Conservation (phyloP, 2,797 vertebrate species). For the Brachyalestes nurse region DNA sequence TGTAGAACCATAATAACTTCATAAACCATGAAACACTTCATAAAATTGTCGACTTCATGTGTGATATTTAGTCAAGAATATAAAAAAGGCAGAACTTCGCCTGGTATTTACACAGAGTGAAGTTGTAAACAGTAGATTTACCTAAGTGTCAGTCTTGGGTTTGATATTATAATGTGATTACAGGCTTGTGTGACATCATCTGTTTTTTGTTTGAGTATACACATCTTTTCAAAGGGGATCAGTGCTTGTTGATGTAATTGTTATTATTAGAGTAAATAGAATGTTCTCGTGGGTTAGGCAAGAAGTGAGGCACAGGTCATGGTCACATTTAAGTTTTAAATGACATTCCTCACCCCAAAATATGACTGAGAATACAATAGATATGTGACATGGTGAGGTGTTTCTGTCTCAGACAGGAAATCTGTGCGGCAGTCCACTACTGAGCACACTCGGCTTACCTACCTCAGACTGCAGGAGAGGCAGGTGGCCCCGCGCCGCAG, state of each 20-base stretch:
- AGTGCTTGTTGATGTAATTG: neutral
- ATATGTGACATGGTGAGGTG: neutral
- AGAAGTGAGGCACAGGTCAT: neutral
- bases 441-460: conserved; percentile 92
- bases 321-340: neutral
- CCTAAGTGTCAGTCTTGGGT: neutral
- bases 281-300: neutral
- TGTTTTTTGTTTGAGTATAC: neutral
- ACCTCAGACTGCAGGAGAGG: conserved; percentile 90
- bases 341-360: neutral
- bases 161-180: neutral
- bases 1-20: neutral
- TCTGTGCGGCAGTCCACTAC: conserved; percentile 94
- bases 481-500: conserved; percentile 92
- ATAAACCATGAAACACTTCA: no score
- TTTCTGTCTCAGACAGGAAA: conserved; percentile 81
- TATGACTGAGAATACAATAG: neutral
- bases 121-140: neutral
- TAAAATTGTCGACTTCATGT: no score
- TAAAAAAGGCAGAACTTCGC: neutral
- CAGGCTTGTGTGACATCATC: neutral
- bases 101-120: neutral
- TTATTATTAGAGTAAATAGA: conserved; percentile 7
- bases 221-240: neutral
- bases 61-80: no score